These are phyloP conservation scores for Drosophila punjabiensis DNA, from an alignment of 1,140 invertebrate genomes.

Conservation along the genomic window DNA sequence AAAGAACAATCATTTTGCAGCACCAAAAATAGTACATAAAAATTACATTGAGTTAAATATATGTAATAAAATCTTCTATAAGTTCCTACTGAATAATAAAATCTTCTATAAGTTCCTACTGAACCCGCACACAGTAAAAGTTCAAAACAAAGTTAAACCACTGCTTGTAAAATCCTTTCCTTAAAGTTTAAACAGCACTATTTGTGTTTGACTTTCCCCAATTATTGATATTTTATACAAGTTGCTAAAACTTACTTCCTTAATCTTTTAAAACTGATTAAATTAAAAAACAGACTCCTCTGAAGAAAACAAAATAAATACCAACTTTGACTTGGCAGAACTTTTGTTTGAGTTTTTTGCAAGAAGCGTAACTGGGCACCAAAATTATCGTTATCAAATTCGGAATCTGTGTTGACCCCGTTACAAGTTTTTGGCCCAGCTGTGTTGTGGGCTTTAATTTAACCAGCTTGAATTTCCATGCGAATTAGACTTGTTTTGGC, in stretches of 20 bases:
- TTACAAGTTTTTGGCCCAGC: constrained; percentile 30
- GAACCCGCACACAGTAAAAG: neutral
- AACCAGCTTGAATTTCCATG: constrained; percentile 47
- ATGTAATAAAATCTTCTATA: neutral
- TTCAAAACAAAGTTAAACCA: neutral
- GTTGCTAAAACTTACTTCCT: neutral
- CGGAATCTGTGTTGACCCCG: constrained; percentile 26
- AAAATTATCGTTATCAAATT: constrained; percentile 45
- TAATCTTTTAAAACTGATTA: constrained; percentile 9
- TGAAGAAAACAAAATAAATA: constrained; percentile 1
- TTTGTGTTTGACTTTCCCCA: neutral
- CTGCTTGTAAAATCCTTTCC: neutral
- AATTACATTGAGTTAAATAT: neutral
- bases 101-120: neutral
- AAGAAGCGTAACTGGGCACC: constrained; percentile 20
- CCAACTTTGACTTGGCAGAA: constrained; percentile 11
- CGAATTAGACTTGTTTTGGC: constrained; percentile 50
- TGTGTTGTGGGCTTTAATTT: constrained; percentile 15
- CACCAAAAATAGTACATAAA: neutral
- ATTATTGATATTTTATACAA: neutral
- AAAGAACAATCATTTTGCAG: neutral
- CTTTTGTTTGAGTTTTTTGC: constrained; percentile 26
- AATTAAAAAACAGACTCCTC: neutral
- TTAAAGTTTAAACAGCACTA: neutral
- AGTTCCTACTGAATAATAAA: neutral